phyloP scores from a whole-genome alignment of 2,888 invertebrate genomes.

The Gymnosoma rotundatum region DNA sequence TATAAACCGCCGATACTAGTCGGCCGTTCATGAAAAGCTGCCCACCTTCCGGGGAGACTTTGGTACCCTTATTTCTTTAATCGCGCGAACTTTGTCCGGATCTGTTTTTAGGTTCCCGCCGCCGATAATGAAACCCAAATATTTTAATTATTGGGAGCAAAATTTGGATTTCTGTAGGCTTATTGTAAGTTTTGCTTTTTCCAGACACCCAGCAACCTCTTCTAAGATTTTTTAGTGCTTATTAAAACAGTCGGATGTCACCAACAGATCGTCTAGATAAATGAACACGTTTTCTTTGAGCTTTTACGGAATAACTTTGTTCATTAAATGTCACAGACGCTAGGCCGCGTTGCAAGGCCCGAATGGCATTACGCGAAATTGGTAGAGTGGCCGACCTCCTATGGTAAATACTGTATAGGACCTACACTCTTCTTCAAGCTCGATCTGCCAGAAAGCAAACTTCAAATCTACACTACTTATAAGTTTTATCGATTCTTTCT shows the following conservation, averaged over 20 bases:
- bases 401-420: constrained; percentile 45
- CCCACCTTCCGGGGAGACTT: constrained; percentile 61
- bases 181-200: constrained; percentile 54
- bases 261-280: no score
- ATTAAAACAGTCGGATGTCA: no score
- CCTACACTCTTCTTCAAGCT: constrained; percentile 46
- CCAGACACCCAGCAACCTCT: constrained; percentile 35
- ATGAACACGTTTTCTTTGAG: constrained; percentile 34
- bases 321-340: constrained; percentile 51
- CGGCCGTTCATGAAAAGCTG: constrained; percentile 67
- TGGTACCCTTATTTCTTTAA: constrained; percentile 43
- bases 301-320: constrained; percentile 67
- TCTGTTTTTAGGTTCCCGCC: constrained; percentile 28
- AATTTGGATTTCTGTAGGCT: constrained; percentile 58
- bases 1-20: constrained; percentile 70
- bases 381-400: constrained; percentile 31
- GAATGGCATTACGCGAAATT: constrained; percentile 43
- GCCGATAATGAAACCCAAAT: constrained; percentile 49
- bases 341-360: constrained; percentile 44
- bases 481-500: constrained; percentile 68
- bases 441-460: constrained; percentile 49
- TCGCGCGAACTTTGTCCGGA: constrained; percentile 36
- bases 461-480: constrained; percentile 72
- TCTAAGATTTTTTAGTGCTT: constrained; percentile 26
- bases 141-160: constrained; percentile 56